phyloP scores from a whole-genome alignment of 2,888 invertebrate genomes.

The Brachynemurus nebulosus region DNA sequence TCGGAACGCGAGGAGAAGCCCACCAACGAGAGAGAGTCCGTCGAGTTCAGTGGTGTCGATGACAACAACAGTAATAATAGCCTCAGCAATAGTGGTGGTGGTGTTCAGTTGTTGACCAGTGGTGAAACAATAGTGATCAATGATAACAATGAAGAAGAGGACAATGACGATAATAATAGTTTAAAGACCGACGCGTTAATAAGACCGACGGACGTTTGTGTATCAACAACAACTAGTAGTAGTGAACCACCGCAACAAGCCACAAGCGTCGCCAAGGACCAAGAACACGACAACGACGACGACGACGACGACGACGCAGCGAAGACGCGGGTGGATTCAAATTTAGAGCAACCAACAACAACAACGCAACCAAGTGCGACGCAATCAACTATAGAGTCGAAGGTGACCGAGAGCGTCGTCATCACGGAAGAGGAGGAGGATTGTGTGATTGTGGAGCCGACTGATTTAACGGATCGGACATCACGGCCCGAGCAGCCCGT shows the following conservation, averaged over 20 bases:
- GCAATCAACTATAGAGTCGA: too few species aligned
- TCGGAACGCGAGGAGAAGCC: too few species aligned
- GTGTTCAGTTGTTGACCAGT: slow-evolving; percentile 19
- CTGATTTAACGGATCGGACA: slow-evolving; percentile 16
- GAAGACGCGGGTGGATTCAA: too few species aligned
- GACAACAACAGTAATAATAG: not conserved
- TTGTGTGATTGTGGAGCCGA: slow-evolving; percentile 48
- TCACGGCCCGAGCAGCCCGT: slow-evolving; percentile 6
- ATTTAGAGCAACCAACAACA: too few species aligned
- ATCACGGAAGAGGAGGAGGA: slow-evolving; percentile 47
- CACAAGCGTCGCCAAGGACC: too few species aligned
- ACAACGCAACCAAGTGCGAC: too few species aligned
- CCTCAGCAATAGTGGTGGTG: not conserved
- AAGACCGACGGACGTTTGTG: too few species aligned
- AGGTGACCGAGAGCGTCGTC: slow-evolving; percentile 28
- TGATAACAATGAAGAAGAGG: slow-evolving; percentile 17
- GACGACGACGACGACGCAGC: not conserved
- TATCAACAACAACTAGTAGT: too few species aligned
- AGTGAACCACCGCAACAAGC: too few species aligned
- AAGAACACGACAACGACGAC: slow-evolving; percentile 12
- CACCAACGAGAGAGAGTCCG: not conserved
- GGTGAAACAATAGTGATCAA: slow-evolving; percentile 18
- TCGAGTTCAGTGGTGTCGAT: not conserved
- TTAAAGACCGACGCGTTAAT: too few species aligned
- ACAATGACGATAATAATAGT: slow-evolving; percentile 17